Percentiles rank a stretch among this genome's conserved stretches.
phyloP scores from a whole-genome alignment of 2,797 vertebrate species.

The Zonotrichia albicollis region DNA sequence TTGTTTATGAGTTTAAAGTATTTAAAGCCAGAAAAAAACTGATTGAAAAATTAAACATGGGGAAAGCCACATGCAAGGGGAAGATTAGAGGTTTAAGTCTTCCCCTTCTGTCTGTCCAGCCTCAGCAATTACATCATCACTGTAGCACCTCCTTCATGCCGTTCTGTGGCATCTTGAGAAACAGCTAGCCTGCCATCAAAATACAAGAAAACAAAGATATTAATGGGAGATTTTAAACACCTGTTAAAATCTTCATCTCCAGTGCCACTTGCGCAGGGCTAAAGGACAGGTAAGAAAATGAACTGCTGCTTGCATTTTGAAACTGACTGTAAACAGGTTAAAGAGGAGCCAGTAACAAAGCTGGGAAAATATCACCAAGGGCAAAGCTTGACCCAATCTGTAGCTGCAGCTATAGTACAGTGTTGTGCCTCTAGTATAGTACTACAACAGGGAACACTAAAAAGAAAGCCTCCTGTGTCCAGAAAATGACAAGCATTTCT shows the following conservation, averaged over 20 bases:
- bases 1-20: conserved; percentile 74
- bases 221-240: not conserved
- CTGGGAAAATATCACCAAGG: not conserved
- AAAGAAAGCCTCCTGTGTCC: not conserved
- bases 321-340: not conserved
- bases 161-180: not conserved
- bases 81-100: conserved; percentile 33
- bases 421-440: not conserved
- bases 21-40: conserved; percentile 58
- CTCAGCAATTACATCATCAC: not conserved
- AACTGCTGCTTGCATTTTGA: not conserved
- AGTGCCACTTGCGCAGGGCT: not conserved
- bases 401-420: not conserved
- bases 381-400: not conserved
- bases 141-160: not conserved
- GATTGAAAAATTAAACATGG: conserved; percentile 65
- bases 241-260: not conserved
- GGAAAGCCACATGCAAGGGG: conserved; percentile 33
- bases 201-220: not conserved
- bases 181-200: not conserved
- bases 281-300: not conserved
- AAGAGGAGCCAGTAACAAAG: not conserved
- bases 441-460: not conserved
- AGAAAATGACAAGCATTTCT: not conserved
- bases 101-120: not conserved